Percentiles rank a stretch among this genome's conserved stretches.
phyloP scores from a whole-genome alignment of 1,140 invertebrate genomes.

The Drosophila teissieri region DNA sequence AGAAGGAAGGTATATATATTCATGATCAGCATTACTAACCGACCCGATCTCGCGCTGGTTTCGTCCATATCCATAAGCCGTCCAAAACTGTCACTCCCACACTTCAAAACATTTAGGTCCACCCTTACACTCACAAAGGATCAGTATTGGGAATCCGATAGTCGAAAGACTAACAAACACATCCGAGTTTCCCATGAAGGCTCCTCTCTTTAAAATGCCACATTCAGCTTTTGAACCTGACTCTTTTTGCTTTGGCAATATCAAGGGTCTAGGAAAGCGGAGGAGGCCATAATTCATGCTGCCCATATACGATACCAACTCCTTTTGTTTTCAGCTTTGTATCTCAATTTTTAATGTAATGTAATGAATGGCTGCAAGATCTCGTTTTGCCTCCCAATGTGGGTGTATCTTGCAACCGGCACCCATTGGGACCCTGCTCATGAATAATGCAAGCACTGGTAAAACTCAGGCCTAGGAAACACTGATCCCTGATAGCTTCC shows the following conservation, averaged over 20 bases:
- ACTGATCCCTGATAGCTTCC: constrained; percentile 10
- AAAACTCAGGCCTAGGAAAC: constrained; percentile 1
- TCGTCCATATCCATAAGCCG: too few relatives aligned
- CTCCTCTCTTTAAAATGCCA: constrained; percentile 16
- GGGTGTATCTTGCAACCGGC: constrained; percentile 43
- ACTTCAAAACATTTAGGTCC: too few relatives aligned
- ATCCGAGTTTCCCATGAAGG: too few relatives aligned
- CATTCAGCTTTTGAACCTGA: constrained; percentile 23
- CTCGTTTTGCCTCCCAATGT: constrained; percentile 34
- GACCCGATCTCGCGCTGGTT: too few relatives aligned
- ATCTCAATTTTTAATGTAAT: constrained; percentile 47
- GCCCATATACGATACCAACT: constrained; percentile 50
- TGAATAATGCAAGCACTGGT: constrained; percentile 37
- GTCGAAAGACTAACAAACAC: too few relatives aligned
- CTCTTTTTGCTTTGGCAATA: constrained; percentile 11
- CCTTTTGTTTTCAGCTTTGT: constrained; percentile 41
- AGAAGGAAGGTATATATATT: too few relatives aligned
- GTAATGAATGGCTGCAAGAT: constrained; percentile 43
- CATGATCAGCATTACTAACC: too few relatives aligned
- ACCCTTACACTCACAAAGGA: too few relatives aligned
- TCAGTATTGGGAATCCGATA: too few relatives aligned
- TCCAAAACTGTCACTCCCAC: too few relatives aligned
- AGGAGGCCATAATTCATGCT: constrained; percentile 44
- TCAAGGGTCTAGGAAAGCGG: not conserved
- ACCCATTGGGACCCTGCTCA: constrained; percentile 11